Evolutionary conservation across 2,797 vertebrate genomes (phyloP), one percentile per base, ranked within the genome.

Genomic region (Megalops cyprinoides): DNA sequence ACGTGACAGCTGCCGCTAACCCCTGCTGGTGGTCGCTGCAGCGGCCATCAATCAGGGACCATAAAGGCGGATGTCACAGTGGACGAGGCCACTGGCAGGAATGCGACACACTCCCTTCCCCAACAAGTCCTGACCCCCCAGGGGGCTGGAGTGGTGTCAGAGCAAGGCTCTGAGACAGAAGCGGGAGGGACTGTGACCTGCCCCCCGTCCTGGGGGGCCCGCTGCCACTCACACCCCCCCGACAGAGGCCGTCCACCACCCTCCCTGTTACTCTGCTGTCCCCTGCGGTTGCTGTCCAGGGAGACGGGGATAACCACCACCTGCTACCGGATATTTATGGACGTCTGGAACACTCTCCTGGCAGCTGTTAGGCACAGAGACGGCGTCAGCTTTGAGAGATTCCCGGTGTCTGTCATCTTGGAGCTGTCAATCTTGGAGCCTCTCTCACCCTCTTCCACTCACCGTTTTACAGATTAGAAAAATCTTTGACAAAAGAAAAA

Each of bases 241-340:
- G 18, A 65, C 9, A 51, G 75, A 15, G 48, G 31, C 58, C 18
- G 62, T 77, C 20, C 56, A 9, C n/a, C 77, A 10, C 34, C 28
- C 34, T 67, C 58, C 60, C 14, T 34, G 46, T 51, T 25, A 9
- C 49, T 44, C 49, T 12, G 10, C 53, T 39, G 28, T 20, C 34
- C 28, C 67, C 74, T 15, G 15, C 81, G 79, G 80, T 69, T 69
- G 53, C 51, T 1, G 55, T 71, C 78, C 60, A 78, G 55, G 82
- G 76, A 85, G 37, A 76, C 79, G 28, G 74, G 84, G 84, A 88
- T 88, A 88, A 88, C 79, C 39, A 48, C 86, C 90, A 91, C 81
- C 91, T 94, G 92, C 86, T 91, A 31, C 74, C 44, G 84, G 82
- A 80, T 87, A 83, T 91, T 81, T 88, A 73, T 82, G 83, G 83